phyloP scores from a whole-genome alignment of 2,113 vertebrate species.

The Charadrius vociferus region DNA sequence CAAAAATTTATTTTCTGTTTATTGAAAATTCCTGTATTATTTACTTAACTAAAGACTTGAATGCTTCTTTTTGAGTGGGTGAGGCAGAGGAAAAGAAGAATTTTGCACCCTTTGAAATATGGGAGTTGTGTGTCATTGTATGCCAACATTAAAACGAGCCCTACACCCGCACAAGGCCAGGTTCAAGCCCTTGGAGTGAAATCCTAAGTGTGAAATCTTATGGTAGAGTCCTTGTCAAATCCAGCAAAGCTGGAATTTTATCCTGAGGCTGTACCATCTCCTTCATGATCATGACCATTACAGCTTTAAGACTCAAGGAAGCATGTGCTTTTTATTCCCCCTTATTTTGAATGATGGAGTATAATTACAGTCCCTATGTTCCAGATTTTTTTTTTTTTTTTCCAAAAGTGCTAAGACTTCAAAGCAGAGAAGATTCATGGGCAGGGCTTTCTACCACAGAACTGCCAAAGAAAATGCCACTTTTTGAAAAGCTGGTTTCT shows the following conservation, averaged over 20 bases:
- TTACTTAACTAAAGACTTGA: neutral
- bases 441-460: neutral
- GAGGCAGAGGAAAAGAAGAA: neutral
- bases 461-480: neutral
- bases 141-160: rapidly evolving
- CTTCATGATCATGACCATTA: neutral
- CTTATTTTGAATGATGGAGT: neutral
- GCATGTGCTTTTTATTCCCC: neutral
- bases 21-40: neutral
- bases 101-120: neutral
- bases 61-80: neutral
- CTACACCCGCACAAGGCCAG: neutral
- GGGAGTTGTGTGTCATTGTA: neutral
- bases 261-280: neutral
- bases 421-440: conserved; percentile 15
- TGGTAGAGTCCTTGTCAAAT: neutral
- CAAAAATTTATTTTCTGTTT: neutral
- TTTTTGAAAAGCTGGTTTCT: conserved; percentile 2
- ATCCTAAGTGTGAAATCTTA: neutral
- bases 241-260: neutral
- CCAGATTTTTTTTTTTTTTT: conserved; percentile 7
- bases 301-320: neutral
- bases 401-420: conserved; percentile 12
- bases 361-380: conserved; percentile 14
- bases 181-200: neutral